Conservation (phyloP, 2,888 invertebrate species). For the Amphiduros pacificus region DNA sequence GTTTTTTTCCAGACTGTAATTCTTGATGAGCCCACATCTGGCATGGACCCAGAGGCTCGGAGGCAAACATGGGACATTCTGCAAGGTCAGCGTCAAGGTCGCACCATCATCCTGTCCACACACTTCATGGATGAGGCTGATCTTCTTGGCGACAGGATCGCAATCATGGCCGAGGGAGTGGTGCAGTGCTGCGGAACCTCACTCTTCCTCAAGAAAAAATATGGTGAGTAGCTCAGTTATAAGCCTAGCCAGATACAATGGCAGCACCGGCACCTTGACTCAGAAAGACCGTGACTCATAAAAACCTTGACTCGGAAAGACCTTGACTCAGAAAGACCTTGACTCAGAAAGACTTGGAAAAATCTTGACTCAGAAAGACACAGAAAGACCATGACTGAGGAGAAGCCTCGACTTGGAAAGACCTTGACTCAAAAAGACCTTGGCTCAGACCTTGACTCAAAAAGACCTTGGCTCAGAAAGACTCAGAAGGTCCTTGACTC, state of each 20-base stretch:
- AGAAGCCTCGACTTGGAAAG: too few relatives aligned
- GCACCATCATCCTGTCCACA: constrained; percentile 75
- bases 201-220: constrained; percentile 73
- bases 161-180: constrained; percentile 81
- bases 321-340: too few relatives aligned
- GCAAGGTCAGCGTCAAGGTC: constrained; percentile 66
- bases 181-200: constrained; percentile 80
- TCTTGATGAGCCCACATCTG: constrained; percentile 63
- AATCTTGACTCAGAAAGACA: too few relatives aligned
- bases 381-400: too few relatives aligned
- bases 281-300: too few relatives aligned
- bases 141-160: constrained; percentile 81
- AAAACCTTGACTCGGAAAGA: too few relatives aligned
- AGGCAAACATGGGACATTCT: constrained; percentile 75
- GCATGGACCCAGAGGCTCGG: constrained; percentile 66
- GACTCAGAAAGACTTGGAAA: too few relatives aligned
- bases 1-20: constrained; percentile 55
- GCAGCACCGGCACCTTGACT: not conserved
- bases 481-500: too few relatives aligned
- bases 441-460: too few relatives aligned
- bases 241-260: not conserved
- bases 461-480: too few relatives aligned
- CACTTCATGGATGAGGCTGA: constrained; percentile 91
- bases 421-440: too few relatives aligned
- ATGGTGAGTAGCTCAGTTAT: constrained; percentile 64